A percentile compares a stretch with the other conserved stretches of the same genome.
These are phyloP conservation scores for Oryzias sinensis DNA, from an alignment of 2,797 vertebrate genomes.

Conservation along the genomic window DNA sequence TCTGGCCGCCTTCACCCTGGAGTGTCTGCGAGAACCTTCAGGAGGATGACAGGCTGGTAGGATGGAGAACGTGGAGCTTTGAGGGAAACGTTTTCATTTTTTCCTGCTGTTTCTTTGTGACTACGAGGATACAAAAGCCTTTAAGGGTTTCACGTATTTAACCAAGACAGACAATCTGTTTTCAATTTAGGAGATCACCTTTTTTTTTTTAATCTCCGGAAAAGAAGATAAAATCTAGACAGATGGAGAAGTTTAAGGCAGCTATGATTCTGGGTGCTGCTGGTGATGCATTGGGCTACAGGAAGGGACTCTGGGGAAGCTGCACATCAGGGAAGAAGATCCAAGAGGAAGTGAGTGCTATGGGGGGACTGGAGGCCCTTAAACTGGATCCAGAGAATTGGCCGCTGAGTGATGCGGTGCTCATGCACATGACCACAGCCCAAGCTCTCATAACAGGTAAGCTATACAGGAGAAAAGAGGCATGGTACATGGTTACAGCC, in stretches of 20 bases:
- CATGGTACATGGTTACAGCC: neutral
- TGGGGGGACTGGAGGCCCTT: constrained; percentile 83
- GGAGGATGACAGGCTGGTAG: constrained; percentile 1
- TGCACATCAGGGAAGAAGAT: constrained; percentile 82
- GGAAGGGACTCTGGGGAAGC: constrained; percentile 81
- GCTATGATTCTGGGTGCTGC: constrained; percentile 87
- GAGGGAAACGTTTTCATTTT: constrained; percentile 12
- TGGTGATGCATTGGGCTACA: constrained; percentile 90
- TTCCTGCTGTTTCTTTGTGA: constrained; percentile 2
- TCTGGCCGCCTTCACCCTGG: neutral
- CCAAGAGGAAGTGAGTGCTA: constrained; percentile 83
- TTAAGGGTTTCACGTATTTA: no score
- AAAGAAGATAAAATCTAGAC: neutral
- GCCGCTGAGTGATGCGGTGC: constrained; percentile 89
- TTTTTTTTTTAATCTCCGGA: no score
- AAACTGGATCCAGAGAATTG: constrained; percentile 86
- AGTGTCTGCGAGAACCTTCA: constrained; percentile 17
- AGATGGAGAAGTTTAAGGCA: constrained; percentile 93
- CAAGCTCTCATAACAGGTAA: constrained; percentile 92
- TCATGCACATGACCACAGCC: constrained; percentile 94
- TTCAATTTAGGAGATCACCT: no score
- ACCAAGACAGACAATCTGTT: no score
- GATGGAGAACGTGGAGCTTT: constrained; percentile 9
- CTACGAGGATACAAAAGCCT: neutral
- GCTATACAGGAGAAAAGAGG: neutral